phyloP scores from a whole-genome alignment of 2,888 invertebrate genomes.

The Dicycla oo region DNA sequence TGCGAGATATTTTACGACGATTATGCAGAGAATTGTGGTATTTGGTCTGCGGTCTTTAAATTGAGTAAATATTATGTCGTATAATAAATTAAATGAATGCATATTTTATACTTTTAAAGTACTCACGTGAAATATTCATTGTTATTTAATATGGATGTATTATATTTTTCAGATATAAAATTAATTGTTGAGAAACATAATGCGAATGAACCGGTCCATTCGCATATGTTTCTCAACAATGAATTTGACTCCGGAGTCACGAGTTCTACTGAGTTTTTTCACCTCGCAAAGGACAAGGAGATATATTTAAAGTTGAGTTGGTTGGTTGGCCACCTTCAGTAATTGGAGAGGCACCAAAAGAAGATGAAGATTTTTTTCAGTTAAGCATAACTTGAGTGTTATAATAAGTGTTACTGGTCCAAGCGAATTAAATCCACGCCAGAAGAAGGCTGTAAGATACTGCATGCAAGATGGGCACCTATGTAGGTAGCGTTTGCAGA shows the following conservation, averaged over 20 bases:
- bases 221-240: no score
- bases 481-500: neutral
- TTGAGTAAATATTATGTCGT: slow-evolving; percentile 30
- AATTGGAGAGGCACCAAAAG: neutral
- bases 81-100: slow-evolving; percentile 13
- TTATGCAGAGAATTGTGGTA: slow-evolving; percentile 29
- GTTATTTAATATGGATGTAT: neutral
- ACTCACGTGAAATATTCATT: slow-evolving; percentile 9
- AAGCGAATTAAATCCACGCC: neutral
- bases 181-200: neutral
- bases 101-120: slow-evolving; percentile 28
- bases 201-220: no score
- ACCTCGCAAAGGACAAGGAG: neutral
- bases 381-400: no score
- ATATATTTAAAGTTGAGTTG: neutral
- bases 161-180: neutral
- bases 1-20: slow-evolving; percentile 21
- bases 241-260: no score
- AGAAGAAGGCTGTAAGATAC: neutral
- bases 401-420: neutral
- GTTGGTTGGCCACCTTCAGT: neutral
- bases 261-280: neutral
- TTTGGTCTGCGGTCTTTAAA: slow-evolving; percentile 26
- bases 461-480: neutral
- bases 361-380: neutral